Percentiles rank a stretch among this genome's conserved stretches.
phyloP scores from a whole-genome alignment of 2,113 vertebrate species.

The Neotoma lepida region DNA sequence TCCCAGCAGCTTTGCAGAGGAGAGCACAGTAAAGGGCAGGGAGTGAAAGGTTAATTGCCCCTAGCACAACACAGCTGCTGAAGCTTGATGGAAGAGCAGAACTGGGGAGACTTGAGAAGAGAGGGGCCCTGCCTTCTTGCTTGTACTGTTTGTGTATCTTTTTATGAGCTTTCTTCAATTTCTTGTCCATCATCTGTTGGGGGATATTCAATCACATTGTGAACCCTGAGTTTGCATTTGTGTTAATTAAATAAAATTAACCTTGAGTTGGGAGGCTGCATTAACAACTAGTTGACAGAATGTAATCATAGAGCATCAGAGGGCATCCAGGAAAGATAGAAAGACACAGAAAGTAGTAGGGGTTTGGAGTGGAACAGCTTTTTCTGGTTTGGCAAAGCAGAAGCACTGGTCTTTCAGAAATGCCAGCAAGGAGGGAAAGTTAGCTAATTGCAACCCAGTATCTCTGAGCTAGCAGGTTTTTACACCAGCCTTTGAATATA shows the following conservation, averaged over 20 bases:
- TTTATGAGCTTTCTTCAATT: conserved; percentile 90
- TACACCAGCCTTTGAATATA: too few species aligned
- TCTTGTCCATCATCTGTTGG: conserved; percentile 85
- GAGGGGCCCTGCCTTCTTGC: conserved; percentile 80
- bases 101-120: conserved; percentile 61
- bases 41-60: conserved; percentile 31
- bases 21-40: neutral
- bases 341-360: neutral
- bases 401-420: too few species aligned
- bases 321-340: neutral
- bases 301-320: neutral
- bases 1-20: conserved; percentile 26
- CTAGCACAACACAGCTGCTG: conserved; percentile 53
- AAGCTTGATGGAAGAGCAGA: conserved; percentile 68
- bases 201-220: too few species aligned
- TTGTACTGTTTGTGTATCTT: conserved; percentile 81
- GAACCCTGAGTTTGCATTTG: too few species aligned
- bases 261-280: too few species aligned
- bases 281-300: neutral
- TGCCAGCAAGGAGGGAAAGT: too few species aligned
- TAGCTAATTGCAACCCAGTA: too few species aligned
- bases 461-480: too few species aligned
- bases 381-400: too few species aligned
- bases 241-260: too few species aligned
- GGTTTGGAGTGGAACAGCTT: too few species aligned